phyloP scores from a whole-genome alignment of 2,797 vertebrate genomes.

The Bradypus variegatus region DNA sequence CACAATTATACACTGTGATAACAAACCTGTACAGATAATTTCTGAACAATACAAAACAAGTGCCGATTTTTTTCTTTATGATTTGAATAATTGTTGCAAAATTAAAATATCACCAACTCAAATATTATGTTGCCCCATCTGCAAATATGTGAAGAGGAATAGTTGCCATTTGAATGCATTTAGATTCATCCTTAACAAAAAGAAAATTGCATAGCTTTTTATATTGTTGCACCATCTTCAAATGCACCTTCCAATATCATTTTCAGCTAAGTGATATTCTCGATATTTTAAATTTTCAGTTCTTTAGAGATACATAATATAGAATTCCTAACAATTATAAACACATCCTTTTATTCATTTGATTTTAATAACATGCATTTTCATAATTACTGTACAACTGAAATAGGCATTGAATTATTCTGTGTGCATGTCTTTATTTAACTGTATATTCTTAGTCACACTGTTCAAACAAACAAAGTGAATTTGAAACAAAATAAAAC shows the following conservation, averaged over 20 bases:
- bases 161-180: slow-evolving; percentile 59
- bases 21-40: slow-evolving; percentile 75
- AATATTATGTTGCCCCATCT: slow-evolving; percentile 68
- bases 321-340: slow-evolving; percentile 76
- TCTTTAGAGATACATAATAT: slow-evolving; percentile 73
- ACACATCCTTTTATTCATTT: slow-evolving; percentile 75
- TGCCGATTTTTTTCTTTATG: slow-evolving; percentile 65
- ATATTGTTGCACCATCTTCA: slow-evolving; percentile 70
- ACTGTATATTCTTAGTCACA: slow-evolving; percentile 71
- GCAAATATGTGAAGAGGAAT: slow-evolving; percentile 69
- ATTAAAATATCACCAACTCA: slow-evolving; percentile 64
- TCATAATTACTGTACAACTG: slow-evolving; percentile 77
- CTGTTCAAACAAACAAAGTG: slow-evolving; percentile 71
- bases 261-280: slow-evolving; percentile 63
- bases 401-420: slow-evolving; percentile 76
- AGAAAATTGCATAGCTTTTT: slow-evolving; percentile 75
- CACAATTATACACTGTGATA: slow-evolving; percentile 72
- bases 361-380: slow-evolving; percentile 79
- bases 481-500: slow-evolving; percentile 60
- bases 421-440: slow-evolving; percentile 74
- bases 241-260: slow-evolving; percentile 63
- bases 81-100: slow-evolving; percentile 70
- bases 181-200: slow-evolving; percentile 55
- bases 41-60: slow-evolving; percentile 74
- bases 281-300: slow-evolving; percentile 63